These are phyloP conservation scores for Pegoplata infirma DNA, from an alignment of 2,888 invertebrate genomes.

Conservation along the genomic window DNA sequence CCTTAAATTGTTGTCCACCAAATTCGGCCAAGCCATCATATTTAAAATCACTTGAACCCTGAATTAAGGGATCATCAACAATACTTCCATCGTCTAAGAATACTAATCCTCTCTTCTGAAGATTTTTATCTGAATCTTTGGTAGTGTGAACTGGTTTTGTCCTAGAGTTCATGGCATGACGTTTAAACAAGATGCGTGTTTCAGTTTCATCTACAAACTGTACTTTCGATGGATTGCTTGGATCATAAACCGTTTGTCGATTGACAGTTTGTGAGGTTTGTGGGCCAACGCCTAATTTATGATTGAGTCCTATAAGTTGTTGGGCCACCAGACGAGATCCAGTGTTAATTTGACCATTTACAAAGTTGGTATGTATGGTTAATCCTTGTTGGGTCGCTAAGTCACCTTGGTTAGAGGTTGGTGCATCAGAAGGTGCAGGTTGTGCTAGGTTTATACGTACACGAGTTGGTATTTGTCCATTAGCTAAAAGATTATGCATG, in stretches of 20 bases:
- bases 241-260: constrained; percentile 39
- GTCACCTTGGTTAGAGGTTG: constrained; percentile 65
- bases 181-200: constrained; percentile 73
- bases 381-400: constrained; percentile 65
- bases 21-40: constrained; percentile 84
- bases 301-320: constrained; percentile 78
- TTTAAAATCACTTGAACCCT: constrained; percentile 68
- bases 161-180: constrained; percentile 60
- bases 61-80: constrained; percentile 83
- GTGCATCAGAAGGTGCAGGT: constrained; percentile 52
- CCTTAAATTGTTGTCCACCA: constrained; percentile 83
- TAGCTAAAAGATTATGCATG: constrained; percentile 80
- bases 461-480: constrained; percentile 81
- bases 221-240: constrained; percentile 81
- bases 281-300: constrained; percentile 17
- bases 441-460: constrained; percentile 80
- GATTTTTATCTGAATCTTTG: constrained; percentile 58
- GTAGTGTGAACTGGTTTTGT: constrained; percentile 12
- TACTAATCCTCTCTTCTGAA: constrained; percentile 84
- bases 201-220: constrained; percentile 81
- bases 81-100: constrained; percentile 84
- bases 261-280: constrained; percentile 47
- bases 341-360: constrained; percentile 83
- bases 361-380: constrained; percentile 79
- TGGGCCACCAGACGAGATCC: constrained; percentile 81